Percentiles rank a stretch among this genome's conserved stretches.
phyloP scores from a whole-genome alignment of 2,113 vertebrate genomes.

The Strix uralensis region DNA sequence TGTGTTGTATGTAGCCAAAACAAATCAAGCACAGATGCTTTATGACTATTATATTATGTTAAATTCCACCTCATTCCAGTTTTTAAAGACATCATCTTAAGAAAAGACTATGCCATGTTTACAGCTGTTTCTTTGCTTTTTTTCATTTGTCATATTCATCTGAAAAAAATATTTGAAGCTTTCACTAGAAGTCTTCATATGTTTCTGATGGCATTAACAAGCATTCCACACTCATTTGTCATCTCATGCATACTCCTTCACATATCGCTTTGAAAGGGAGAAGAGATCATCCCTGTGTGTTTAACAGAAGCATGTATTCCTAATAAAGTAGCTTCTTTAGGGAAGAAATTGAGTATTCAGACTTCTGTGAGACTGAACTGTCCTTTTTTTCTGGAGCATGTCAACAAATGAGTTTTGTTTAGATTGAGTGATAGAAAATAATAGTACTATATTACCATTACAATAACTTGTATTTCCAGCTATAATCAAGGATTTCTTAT shows the following conservation, averaged over 20 bases:
- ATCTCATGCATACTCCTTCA: not conserved
- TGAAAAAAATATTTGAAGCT: not conserved
- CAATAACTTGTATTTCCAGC: not conserved
- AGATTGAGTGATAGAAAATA: not conserved
- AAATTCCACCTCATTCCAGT: not conserved
- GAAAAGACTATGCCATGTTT: not conserved
- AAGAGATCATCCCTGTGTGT: not conserved
- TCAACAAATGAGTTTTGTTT: not conserved
- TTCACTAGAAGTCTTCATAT: not conserved
- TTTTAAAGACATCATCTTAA: not conserved
- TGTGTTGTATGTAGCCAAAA: slow-evolving; percentile 26
- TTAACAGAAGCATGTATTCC: not conserved
- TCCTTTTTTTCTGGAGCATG: not conserved
- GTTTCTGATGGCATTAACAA: not conserved
- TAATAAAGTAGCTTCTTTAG: not conserved
- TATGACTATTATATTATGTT: not conserved
- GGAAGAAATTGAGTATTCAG: not conserved
- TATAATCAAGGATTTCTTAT: not conserved
- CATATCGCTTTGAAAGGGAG: not conserved
- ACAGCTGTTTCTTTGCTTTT: not conserved
- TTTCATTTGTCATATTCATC: not conserved
- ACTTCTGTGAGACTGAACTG: not conserved
- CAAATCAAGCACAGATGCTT: not conserved
- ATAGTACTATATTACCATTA: not conserved
- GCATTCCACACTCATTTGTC: not conserved